Conservation (phyloP, 2,797 vertebrate genomes). For the Muscicapa striata region DNA sequence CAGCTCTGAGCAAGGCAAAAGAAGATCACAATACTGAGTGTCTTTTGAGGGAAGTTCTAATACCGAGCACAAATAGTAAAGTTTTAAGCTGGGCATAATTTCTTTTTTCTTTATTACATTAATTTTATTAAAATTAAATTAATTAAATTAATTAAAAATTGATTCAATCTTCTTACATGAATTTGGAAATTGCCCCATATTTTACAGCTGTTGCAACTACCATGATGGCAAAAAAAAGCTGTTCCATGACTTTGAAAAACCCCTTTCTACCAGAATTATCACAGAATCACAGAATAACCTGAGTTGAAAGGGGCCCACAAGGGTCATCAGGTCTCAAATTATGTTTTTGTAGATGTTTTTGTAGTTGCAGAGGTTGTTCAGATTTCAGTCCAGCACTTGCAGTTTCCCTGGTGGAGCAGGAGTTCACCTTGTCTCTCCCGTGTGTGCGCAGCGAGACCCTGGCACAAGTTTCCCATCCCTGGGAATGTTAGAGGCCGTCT, state of each 20-base stretch:
- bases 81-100: neutral
- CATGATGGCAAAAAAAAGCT: neutral
- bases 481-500: neutral
- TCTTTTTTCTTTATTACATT: neutral
- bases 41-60: neutral
- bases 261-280: neutral
- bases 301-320: neutral
- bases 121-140: neutral
- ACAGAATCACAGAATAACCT: neutral
- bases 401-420: fast-evolving
- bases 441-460: neutral
- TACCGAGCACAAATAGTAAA: neutral
- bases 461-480: neutral
- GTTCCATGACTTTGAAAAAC: neutral
- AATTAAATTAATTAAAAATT: neutral
- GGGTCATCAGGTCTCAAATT: neutral
- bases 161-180: neutral
- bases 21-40: neutral
- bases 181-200: neutral
- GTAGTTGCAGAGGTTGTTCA: neutral
- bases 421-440: neutral
- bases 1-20: neutral
- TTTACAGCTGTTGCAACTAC: neutral
- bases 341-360: neutral
- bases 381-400: neutral